Evolutionary conservation across 1,140 invertebrate genomes (phyloP), one percentile per base, ranked within the genome.

Genomic region (Drosophila bocqueti): DNA sequence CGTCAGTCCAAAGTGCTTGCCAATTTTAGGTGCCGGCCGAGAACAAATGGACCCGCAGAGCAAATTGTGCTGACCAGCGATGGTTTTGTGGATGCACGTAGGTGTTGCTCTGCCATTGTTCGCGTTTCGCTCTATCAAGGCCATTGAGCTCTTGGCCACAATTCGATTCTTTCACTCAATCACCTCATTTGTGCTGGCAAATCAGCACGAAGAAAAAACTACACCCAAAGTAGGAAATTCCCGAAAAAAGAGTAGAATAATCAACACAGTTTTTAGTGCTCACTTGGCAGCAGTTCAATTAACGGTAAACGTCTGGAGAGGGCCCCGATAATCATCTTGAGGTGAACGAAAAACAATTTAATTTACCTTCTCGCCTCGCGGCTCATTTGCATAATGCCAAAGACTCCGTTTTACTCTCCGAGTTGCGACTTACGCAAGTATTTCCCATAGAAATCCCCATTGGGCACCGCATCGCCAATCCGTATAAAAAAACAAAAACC

Each of bases 351-450:
- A 76, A 83, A 87, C 76, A 89, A 89, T 79, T 89, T 81, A 81
- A 89, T 89, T 84, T 89, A 55, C 66, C 50, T 62, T 68, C 62
- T 59, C 63, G 71, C 72, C 72, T 75, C 40, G 60, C 54, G 74
- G 62, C 72, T 74, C 67, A 90, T 84, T 87, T 90, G 77, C 81
- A 81, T 87, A 81, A 73, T 66, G 85, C 74, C 84, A 89, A 85
- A 90, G 84, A 84, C 84, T 84, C 54, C 77, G 65, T 31, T 54
- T 50, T 29, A 34, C 52, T 61, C 47, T 31, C n/a, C 26, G 36
- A 52, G 29, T 40, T 47, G 26, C 38, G 36, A 61, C 67, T 83
- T 86, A 79, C 85, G 82, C 86, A 89, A 91, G 83, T 84, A 78
- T 63, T 76, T 73, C 83, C 45, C 43, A 46, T 36, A 49, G n/a